These are phyloP conservation scores for Platanista minor DNA, from an alignment of 2,113 vertebrate genomes.

Conservation along the genomic window DNA sequence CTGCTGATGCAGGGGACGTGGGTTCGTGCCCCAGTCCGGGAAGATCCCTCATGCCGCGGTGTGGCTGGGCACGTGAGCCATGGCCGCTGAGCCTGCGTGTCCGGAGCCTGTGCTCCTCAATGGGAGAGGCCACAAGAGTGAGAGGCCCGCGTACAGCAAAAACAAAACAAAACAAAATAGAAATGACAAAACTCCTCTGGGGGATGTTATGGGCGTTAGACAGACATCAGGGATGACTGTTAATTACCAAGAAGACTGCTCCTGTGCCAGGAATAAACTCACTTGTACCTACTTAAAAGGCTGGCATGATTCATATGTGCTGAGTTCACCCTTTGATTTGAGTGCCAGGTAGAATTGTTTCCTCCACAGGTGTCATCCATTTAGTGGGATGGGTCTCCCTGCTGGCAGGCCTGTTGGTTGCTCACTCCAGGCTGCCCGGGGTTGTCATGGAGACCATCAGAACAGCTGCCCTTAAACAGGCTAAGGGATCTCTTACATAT, in stretches of 20 bases:
- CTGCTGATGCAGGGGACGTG: no score
- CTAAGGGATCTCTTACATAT: background rate
- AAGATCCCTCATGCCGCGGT: no score
- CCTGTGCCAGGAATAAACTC: background rate
- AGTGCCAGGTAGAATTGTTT: background rate
- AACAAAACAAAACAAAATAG: no score
- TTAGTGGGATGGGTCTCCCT: background rate
- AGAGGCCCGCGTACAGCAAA: no score
- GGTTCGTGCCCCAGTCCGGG: no score
- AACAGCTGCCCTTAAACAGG: background rate
- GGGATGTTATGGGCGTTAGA: background rate
- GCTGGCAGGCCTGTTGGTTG: background rate
- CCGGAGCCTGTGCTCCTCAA: no score
- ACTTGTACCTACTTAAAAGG: background rate
- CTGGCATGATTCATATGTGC: background rate
- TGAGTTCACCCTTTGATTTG: constrained; percentile 22
- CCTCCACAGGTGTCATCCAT: background rate
- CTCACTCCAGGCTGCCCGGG: background rate
- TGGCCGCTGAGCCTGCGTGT: no score
- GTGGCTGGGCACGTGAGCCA: no score
- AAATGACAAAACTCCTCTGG: background rate
- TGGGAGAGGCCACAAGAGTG: no score
- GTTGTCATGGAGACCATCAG: background rate
- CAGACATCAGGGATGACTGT: background rate
- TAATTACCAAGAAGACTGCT: background rate